Evolutionary conservation across 1,140 invertebrate genomes (phyloP).

Genomic region (Caenorhabditis brenneri): DNA sequence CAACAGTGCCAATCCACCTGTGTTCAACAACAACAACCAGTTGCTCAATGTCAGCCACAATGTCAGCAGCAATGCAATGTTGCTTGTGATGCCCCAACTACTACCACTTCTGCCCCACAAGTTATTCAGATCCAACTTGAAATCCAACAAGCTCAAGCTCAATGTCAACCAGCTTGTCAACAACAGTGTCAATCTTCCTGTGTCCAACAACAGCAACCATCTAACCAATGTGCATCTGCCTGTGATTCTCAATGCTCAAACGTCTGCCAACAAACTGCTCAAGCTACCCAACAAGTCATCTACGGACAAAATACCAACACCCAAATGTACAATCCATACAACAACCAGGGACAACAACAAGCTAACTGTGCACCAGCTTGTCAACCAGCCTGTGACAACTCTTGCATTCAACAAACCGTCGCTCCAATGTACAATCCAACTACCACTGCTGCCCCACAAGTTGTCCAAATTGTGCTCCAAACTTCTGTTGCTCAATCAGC

Average conservation of each 20-base stretch:
- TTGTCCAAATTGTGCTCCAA: constrained; percentile 35
- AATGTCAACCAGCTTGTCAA: neutral
- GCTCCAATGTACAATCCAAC: neutral
- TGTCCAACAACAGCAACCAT: neutral
- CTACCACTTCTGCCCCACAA: constrained; percentile 6
- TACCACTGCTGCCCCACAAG: neutral
- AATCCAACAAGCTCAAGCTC: constrained; percentile 3
- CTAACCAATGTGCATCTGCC: neutral
- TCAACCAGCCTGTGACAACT: constrained; percentile 22
- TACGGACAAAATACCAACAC: neutral
- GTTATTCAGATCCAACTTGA: neutral
- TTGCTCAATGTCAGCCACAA: constrained; percentile 22
- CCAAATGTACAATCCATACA: constrained; percentile 1
- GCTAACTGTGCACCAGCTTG: constrained; percentile 1
- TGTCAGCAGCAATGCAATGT: constrained; percentile 34
- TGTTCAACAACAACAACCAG: constrained; percentile 25
- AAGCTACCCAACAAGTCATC: constrained; percentile 26
- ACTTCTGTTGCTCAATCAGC: constrained; percentile 12
- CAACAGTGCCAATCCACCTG: constrained; percentile 6
- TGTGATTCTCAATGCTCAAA: constrained; percentile 5
- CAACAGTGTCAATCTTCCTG: neutral
- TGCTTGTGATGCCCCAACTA: neutral
- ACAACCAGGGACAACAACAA: constrained; percentile 5
- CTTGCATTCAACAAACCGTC: neutral
- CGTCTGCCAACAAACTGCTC: neutral